Percentiles rank a stretch among this genome's conserved stretches.
Conservation (phyloP, 2,888 invertebrate species). For the Scaptomyza flava region DNA sequence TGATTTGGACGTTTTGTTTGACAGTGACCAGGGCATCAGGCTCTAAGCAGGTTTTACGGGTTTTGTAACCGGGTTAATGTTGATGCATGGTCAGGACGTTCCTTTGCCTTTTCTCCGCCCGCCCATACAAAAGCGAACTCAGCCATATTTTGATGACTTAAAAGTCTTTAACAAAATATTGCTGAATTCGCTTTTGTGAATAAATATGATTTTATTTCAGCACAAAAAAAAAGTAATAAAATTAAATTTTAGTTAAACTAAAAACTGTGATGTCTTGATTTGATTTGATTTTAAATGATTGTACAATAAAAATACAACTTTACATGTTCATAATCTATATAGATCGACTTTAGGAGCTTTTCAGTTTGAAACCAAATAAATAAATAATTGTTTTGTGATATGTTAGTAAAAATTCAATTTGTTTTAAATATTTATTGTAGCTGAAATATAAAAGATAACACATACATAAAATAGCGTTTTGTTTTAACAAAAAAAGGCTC, state of each 20-base stretch:
- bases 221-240: slow-evolving; percentile 27
- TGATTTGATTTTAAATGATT: slow-evolving; percentile 13
- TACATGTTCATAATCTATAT: background rate
- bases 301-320: slow-evolving; percentile 10
- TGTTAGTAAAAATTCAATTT: slow-evolving; percentile 15
- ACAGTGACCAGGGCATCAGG: slow-evolving; percentile 34
- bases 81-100: slow-evolving; percentile 29
- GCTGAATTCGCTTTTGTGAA: slow-evolving; percentile 70
- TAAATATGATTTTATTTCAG: slow-evolving; percentile 49
- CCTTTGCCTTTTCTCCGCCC: slow-evolving; percentile 14
- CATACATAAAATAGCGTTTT: background rate
- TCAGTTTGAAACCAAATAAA: slow-evolving; percentile 41
- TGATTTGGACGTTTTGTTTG: slow-evolving; percentile 43
- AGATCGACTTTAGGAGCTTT: slow-evolving; percentile 25
- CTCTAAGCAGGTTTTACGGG: slow-evolving; percentile 35
- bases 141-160: slow-evolving; percentile 53
- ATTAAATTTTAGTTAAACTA: slow-evolving; percentile 69
- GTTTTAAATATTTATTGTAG: slow-evolving; percentile 7
- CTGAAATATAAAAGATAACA: background rate
- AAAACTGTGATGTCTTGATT: slow-evolving; percentile 70
- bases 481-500: background rate
- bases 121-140: slow-evolving; percentile 67
- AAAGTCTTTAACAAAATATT: slow-evolving; percentile 42
- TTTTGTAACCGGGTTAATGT: slow-evolving; percentile 7
- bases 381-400: slow-evolving; percentile 47